These are phyloP conservation scores for Acrocera orbiculus DNA, from an alignment of 2,888 invertebrate genomes.

Conservation along the genomic window DNA sequence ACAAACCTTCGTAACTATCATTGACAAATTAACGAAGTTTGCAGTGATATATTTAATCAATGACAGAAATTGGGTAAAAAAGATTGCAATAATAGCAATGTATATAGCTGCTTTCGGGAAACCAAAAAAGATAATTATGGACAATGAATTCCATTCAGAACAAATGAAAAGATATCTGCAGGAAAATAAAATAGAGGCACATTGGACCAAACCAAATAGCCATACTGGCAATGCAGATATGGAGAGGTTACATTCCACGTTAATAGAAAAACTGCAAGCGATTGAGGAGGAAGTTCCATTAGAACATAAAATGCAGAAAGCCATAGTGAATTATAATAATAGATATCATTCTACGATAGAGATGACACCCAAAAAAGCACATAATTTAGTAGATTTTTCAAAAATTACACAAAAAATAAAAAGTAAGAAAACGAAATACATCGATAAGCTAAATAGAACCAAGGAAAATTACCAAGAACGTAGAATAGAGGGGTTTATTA, in stretches of 20 bases:
- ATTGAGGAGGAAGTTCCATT: conserved; percentile 3
- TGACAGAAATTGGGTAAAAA: not conserved
- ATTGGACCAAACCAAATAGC: conserved; percentile 1
- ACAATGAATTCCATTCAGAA: conserved; percentile 1
- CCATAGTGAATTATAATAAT: conserved; percentile 7
- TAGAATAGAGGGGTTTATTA: conserved; percentile 5
- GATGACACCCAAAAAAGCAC: conserved; percentile 5
- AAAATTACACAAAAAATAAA: not conserved
- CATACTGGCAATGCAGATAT: conserved; percentile 1
- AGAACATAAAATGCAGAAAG: conserved; percentile 4
- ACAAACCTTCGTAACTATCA: conserved; percentile 2
- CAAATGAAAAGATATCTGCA: not conserved
- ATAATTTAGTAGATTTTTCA: not conserved
- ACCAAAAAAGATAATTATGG: conserved; percentile 1
- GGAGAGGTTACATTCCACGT: not conserved
- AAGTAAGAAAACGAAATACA: conserved; percentile 1
- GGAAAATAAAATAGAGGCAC: not conserved
- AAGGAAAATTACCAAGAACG: conserved; percentile 5
- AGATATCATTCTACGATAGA: conserved; percentile 4
- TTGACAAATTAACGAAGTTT: conserved; percentile 7
- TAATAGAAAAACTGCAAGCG: conserved; percentile 3
- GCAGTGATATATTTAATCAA: not conserved
- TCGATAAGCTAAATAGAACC: not conserved
- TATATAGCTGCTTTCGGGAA: not conserved
- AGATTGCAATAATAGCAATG: not conserved